Evolutionary conservation across 2,888 invertebrate genomes (phyloP).

Genomic region (Drosophila eohydei): DNA sequence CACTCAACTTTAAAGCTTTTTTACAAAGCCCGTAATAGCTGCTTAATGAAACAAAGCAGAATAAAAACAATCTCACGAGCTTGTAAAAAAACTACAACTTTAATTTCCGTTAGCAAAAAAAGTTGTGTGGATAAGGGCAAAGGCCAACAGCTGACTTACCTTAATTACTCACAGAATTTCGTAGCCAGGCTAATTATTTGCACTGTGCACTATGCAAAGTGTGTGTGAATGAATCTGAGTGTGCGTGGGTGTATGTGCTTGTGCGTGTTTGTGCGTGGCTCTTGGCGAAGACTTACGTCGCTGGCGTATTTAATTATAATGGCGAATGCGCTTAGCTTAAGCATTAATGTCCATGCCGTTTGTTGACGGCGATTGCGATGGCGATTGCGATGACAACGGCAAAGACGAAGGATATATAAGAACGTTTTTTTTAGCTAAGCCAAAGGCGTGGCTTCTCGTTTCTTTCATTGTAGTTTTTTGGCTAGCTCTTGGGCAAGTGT

Average conservation of each 20-base stretch:
- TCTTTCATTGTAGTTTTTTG: neutral
- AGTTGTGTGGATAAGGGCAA: constrained; percentile 3
- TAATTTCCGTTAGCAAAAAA: constrained; percentile 64
- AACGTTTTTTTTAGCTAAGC: constrained; percentile 6
- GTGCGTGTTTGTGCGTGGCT: constrained; percentile 4
- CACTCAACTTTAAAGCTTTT: neutral
- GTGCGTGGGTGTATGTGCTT: neutral
- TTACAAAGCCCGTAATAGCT: neutral
- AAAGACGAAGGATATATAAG: constrained; percentile 17
- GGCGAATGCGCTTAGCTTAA: constrained; percentile 61
- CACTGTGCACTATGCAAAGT: constrained; percentile 40
- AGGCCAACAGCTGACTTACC: constrained; percentile 71
- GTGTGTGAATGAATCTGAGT: neutral
- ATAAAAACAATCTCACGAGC: constrained; percentile 35
- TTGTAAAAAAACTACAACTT: constrained; percentile 50
- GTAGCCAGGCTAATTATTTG: constrained; percentile 74
- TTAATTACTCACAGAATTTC: constrained; percentile 72
- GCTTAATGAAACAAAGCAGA: constrained; percentile 11
- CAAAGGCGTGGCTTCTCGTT: constrained; percentile 29
- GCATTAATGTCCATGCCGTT: constrained; percentile 73
- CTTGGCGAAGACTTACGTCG: constrained; percentile 17
- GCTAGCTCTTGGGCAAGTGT: constrained; percentile 1
- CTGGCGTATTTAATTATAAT: constrained; percentile 72
- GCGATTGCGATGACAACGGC: constrained; percentile 40
- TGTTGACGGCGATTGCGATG: constrained; percentile 33